These are phyloP conservation scores for Pontoporia blainvillei DNA, from an alignment of 2,113 vertebrate species.

Conservation along the genomic window DNA sequence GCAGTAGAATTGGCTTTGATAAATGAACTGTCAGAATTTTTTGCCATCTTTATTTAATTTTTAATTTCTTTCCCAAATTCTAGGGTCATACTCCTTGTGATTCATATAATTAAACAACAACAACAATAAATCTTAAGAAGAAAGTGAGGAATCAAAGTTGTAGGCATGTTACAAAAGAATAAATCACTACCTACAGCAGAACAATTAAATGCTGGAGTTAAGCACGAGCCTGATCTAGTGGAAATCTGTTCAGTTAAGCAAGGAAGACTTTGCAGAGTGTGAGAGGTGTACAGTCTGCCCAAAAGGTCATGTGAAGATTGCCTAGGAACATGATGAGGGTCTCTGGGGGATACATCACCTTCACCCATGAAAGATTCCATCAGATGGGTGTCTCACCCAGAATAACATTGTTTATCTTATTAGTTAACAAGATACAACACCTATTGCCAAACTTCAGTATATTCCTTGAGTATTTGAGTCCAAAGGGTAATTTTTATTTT, in stretches of 20 bases:
- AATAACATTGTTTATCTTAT: background rate
- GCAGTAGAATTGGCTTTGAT: background rate
- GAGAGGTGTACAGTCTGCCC: accelerated
- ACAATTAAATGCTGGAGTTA: background rate
- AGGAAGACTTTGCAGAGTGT: background rate
- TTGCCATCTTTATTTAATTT: background rate
- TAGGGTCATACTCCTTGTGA: background rate
- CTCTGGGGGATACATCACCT: accelerated
- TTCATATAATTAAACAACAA: slow-evolving; percentile 44
- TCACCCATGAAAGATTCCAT: background rate
- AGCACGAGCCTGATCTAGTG: background rate
- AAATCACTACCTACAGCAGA: background rate
- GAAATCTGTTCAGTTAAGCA: background rate
- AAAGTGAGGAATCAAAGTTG: background rate
- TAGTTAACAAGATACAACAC: background rate
- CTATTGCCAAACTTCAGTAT: background rate
- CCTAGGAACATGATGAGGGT: accelerated
- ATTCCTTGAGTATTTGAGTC: background rate
- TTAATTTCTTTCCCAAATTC: slow-evolving; percentile 57
- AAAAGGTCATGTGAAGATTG: background rate
- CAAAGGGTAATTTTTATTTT: background rate
- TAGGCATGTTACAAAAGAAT: background rate
- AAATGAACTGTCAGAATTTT: background rate
- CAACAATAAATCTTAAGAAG: background rate
- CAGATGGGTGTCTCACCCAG: background rate